Evolutionary conservation across 2,797 vertebrate genomes (phyloP).

Genomic region (Spea hammondii): DNA sequence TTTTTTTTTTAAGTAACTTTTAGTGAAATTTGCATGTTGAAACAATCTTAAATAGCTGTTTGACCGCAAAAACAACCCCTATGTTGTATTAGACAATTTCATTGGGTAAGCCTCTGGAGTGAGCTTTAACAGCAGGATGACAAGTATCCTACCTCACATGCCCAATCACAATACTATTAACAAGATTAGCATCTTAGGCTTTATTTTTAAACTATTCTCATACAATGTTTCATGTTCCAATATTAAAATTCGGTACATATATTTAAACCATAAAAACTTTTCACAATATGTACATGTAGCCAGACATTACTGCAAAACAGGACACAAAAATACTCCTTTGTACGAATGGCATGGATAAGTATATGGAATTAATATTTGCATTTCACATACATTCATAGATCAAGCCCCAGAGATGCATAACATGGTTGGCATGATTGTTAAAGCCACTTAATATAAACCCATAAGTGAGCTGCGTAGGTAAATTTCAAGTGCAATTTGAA

Average conservation of each 20-base stretch:
- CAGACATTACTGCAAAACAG: constrained; percentile 61
- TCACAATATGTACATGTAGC: constrained; percentile 72
- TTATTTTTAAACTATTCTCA: constrained; percentile 69
- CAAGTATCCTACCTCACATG: too few species aligned
- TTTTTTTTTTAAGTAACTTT: too few species aligned
- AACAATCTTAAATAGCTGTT: too few species aligned
- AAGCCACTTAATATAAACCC: too few species aligned
- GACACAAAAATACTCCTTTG: constrained; percentile 56
- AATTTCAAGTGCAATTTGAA: too few species aligned
- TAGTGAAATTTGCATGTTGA: too few species aligned
- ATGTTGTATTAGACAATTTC: too few species aligned
- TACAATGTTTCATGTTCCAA: constrained; percentile 61
- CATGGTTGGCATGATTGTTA: background rate
- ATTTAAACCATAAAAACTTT: constrained; percentile 71
- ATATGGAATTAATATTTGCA: background rate
- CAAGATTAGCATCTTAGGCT: background rate
- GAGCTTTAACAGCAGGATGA: too few species aligned
- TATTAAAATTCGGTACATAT: constrained; percentile 71
- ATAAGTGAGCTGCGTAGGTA: too few species aligned
- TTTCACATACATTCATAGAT: constrained; percentile 33
- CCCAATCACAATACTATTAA: too few species aligned
- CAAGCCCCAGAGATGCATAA: background rate
- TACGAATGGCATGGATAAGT: constrained; percentile 31
- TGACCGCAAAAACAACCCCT: too few species aligned
- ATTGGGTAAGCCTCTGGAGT: too few species aligned